These are phyloP conservation scores for Cerceris ruficornis DNA, from an alignment of 2,888 invertebrate species.

Conservation along the genomic window DNA sequence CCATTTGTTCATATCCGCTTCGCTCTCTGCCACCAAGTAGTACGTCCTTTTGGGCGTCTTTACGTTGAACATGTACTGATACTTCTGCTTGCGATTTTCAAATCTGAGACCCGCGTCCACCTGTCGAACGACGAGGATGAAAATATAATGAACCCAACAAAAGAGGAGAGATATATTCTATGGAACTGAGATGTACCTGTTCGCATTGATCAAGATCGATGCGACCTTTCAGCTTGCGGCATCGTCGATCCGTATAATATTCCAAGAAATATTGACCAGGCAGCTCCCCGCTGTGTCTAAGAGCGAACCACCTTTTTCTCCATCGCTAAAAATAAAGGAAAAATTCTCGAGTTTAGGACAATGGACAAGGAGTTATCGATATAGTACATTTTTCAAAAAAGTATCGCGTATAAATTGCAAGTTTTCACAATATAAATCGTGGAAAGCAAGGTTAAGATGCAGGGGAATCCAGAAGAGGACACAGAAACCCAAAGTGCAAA, in stretches of 20 bases:
- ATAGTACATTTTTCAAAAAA: no score
- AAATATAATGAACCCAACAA: not conserved
- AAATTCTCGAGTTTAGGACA: not conserved
- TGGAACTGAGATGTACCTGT: slow-evolving; percentile 86
- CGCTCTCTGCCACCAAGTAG: slow-evolving; percentile 95
- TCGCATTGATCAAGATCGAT: slow-evolving; percentile 98
- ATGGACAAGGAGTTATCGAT: no score
- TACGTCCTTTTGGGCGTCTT: slow-evolving; percentile 94
- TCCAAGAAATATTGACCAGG: slow-evolving; percentile 97
- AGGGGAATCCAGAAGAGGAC: not conserved
- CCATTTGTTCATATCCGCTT: slow-evolving; percentile 97
- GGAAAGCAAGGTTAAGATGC: not conserved
- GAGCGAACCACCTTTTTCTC: slow-evolving; percentile 96
- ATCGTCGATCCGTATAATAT: slow-evolving; percentile 94
- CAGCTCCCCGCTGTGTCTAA: slow-evolving; percentile 94
- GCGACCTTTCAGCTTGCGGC: slow-evolving; percentile 92
- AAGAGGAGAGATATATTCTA: not conserved
- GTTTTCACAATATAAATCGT: no score
- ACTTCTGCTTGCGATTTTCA: slow-evolving; percentile 91
- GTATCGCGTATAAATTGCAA: no score
- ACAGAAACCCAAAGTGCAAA: not conserved
- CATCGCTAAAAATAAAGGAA: slow-evolving; percentile 88
- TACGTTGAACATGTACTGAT: slow-evolving; percentile 93
- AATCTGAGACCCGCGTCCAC: slow-evolving; percentile 94
- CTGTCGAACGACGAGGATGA: slow-evolving; percentile 77